Evolutionary conservation across 2,888 invertebrate species (phyloP), one percentile per base, ranked within the genome.

Genomic region (Panopea generosa): DNA sequence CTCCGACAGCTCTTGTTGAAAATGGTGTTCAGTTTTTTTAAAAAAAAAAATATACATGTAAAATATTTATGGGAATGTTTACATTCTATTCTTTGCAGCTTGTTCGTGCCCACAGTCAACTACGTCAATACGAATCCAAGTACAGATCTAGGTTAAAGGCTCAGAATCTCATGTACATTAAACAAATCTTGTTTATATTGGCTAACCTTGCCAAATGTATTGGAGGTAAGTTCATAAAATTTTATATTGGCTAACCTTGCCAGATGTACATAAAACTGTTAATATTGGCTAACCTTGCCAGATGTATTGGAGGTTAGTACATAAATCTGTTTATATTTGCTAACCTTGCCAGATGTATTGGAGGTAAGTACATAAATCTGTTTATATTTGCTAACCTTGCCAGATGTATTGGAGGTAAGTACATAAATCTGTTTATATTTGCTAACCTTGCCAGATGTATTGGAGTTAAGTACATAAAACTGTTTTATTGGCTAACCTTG

Each of bases 171-270:
- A 93, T 98, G 77, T 94, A 95, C 69, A 94, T 99, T 65, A 96
- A 96, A 91, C 98, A 98, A 92, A 91, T 98, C 18, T 94, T 95
- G 77, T 97, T 95, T 92, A 95, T 98, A 43, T 93, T 97, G 38
- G 95, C 95, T 53, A 85, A 82, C 45, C 84, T 92, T 50, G 81
- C 90, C 33, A 87, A 85, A 49, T 83, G 74, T 50, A 72, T 92
- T 3, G 90, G 90, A 71, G 91, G 91, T 85, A 79, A 72, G 74
- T 26, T 7, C 33, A 33, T 33, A 4, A n/a, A n/a, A n/a, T n/a
- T 97, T 95, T 92, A 95, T 98, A 43, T 93, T 97, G 38, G 95
- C 95, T 53, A 85, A 82, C 45, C 84, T 92, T 50, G 81, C 90
- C 33, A 87, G 85, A 49, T 83, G 74, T 26, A 33, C 33, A 33